Evolutionary conservation across 2,113 vertebrate genomes (phyloP).

Genomic region (Rutilus rutilus): DNA sequence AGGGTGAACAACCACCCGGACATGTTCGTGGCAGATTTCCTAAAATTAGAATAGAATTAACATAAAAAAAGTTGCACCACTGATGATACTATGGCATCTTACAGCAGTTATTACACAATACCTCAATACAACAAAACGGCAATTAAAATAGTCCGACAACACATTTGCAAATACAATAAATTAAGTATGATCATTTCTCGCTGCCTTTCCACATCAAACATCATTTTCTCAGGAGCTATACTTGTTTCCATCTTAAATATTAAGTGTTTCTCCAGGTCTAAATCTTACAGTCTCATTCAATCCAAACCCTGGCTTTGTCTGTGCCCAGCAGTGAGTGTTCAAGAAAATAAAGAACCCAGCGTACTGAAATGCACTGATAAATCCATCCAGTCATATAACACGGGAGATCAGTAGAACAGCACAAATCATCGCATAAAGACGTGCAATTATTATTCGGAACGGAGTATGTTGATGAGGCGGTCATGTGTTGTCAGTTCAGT

Average conservation of each 20-base stretch:
- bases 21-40: conserved; percentile 4
- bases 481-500: conserved; percentile 18
- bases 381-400: not conserved
- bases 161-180: not conserved
- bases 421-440: conserved; percentile 25
- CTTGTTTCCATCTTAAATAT: not conserved
- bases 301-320: conserved; percentile 2
- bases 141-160: not conserved
- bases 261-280: not conserved
- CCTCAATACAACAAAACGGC: not conserved
- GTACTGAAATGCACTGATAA: not conserved
- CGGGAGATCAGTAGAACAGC: conserved; percentile 11
- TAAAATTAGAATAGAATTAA: not conserved
- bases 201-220: not conserved
- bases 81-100: not conserved
- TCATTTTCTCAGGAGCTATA: not conserved
- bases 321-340: not conserved
- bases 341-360: not conserved
- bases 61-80: not conserved
- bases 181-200: not conserved
- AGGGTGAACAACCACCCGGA: not conserved
- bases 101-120: not conserved
- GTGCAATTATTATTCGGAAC: not conserved
- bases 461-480: not conserved
- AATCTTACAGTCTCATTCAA: not conserved